Conservation (phyloP, 2,797 vertebrate genomes). For the Macropodus opercularis region DNA sequence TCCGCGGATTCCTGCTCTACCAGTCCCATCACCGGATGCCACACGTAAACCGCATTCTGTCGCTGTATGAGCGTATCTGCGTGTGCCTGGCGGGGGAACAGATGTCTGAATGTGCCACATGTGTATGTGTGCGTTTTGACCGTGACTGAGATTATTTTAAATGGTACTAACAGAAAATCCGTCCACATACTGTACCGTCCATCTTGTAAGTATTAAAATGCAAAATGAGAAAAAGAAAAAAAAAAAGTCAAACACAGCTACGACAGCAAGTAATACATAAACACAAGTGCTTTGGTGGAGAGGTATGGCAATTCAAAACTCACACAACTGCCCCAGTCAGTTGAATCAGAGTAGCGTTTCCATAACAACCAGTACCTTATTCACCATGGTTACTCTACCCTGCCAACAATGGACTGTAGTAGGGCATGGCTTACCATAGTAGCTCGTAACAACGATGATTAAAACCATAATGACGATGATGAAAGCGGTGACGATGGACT, state of each 20-base stretch:
- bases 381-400: conserved; percentile 71
- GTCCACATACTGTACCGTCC: conserved; percentile 62
- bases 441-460: conserved; percentile 54
- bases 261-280: conserved; percentile 70
- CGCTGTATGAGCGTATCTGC: conserved; percentile 21
- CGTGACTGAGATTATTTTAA: conserved; percentile 48
- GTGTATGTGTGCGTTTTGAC: conserved; percentile 13
- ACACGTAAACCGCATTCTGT: conserved; percentile 47
- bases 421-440: conserved; percentile 65
- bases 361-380: conserved; percentile 81
- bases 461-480: conserved; percentile 20
- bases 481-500: conserved; percentile 49
- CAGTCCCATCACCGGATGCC: conserved; percentile 44
- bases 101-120: conserved; percentile 14
- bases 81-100: conserved; percentile 14
- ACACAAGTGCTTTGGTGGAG: conserved; percentile 73
- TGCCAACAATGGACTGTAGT: conserved; percentile 60
- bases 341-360: conserved; percentile 71
- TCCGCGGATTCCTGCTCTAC: conserved; percentile 36
- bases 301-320: conserved; percentile 50
- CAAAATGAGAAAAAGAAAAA: conserved; percentile 37
- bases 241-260: conserved; percentile 55
- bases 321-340: conserved; percentile 54
- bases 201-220: conserved; percentile 60
- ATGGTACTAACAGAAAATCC: conserved; percentile 63